A percentile compares a stretch with the other conserved stretches of the same genome.
Conservation (phyloP, 2,888 invertebrate genomes). For the Capitulum mitella region DNA sequence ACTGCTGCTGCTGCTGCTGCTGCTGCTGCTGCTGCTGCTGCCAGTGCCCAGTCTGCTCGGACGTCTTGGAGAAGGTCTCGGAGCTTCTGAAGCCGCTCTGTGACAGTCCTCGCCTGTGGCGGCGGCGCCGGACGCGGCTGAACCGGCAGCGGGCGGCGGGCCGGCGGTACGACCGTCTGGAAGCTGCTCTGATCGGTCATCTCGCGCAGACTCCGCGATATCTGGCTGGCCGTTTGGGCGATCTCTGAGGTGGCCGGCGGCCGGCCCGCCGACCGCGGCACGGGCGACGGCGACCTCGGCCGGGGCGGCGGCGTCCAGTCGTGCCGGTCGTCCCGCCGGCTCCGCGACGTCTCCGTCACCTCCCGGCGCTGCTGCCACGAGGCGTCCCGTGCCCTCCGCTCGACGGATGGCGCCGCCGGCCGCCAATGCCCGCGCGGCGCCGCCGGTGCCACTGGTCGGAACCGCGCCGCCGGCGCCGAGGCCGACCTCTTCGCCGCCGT, state of each 20-base stretch:
- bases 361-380: neutral
- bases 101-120: neutral
- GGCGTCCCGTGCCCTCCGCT: neutral
- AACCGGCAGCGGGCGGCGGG: neutral
- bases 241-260: constrained; percentile 48
- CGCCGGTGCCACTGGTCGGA: neutral
- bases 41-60: neutral
- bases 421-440: neutral
- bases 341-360: neutral
- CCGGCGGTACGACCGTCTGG: neutral
- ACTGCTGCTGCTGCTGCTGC: neutral
- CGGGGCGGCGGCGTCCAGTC: neutral
- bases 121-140: neutral
- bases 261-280: constrained; percentile 49
- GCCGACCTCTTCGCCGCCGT: neutral
- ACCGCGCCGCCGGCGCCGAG: neutral
- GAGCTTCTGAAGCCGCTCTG: neutral
- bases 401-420: neutral
- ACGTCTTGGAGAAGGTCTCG: neutral
- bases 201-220: constrained; percentile 47
- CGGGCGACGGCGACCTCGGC: constrained; percentile 39
- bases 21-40: constrained; percentile 4
- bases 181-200: neutral
- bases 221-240: constrained; percentile 38
- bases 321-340: neutral